Evolutionary conservation across 2,797 vertebrate genomes (phyloP).

Genomic region (Ctenopoma multispine): DNA sequence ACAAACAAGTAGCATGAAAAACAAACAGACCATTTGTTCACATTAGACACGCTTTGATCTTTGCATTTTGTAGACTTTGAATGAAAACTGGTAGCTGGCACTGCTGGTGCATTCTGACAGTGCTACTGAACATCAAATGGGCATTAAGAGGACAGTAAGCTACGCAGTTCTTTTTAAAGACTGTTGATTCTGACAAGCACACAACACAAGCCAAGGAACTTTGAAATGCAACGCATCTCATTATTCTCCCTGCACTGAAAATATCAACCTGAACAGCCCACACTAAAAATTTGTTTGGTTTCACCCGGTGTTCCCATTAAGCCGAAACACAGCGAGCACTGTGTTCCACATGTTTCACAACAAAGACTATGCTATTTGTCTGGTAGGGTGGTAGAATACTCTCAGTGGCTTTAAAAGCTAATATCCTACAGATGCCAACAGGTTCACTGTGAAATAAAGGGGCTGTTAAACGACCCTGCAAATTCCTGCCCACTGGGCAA

Average conservation of each 20-base stretch:
- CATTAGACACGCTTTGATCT: slow-evolving; percentile 57
- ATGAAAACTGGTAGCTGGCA: slow-evolving; percentile 22
- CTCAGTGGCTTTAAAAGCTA: slow-evolving; percentile 68
- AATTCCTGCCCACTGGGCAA: slow-evolving; percentile 59
- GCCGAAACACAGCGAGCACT: slow-evolving; percentile 35
- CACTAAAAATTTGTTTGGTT: slow-evolving; percentile 24
- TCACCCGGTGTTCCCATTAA: slow-evolving; percentile 22
- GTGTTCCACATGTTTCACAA: slow-evolving; percentile 60
- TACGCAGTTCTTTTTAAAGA: slow-evolving; percentile 36
- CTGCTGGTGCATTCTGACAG: slow-evolving; percentile 39
- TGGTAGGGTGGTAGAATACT: slow-evolving; percentile 43
- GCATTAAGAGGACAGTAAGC: slow-evolving; percentile 51
- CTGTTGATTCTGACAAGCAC: slow-evolving; percentile 55
- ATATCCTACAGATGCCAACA: slow-evolving; percentile 61
- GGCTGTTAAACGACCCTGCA: slow-evolving; percentile 63
- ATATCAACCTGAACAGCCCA: slow-evolving; percentile 23
- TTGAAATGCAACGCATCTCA: slow-evolving; percentile 54
- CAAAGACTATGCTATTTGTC: slow-evolving; percentile 26
- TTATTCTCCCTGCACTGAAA: slow-evolving; percentile 30
- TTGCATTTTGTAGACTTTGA: slow-evolving; percentile 52
- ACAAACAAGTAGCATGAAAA: slow-evolving; percentile 31
- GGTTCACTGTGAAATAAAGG: slow-evolving; percentile 67
- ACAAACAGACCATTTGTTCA: slow-evolving; percentile 52
- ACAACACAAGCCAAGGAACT: slow-evolving; percentile 44
- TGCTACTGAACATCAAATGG: slow-evolving; percentile 54